Evolutionary conservation across 2,888 invertebrate genomes (phyloP).

Genomic region (Hirudinaria manillensis): DNA sequence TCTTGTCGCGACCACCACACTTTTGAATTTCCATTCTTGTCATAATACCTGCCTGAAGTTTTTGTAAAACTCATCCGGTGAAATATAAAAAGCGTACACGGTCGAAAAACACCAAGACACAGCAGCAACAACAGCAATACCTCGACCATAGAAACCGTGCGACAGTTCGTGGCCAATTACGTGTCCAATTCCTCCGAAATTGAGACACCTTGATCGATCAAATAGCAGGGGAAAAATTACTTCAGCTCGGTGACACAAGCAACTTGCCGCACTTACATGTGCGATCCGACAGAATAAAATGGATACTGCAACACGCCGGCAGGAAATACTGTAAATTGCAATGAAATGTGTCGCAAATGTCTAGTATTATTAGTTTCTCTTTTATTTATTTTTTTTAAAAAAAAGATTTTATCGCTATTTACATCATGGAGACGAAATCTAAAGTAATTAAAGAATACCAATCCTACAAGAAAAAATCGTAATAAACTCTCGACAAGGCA

Average conservation of each 20-base stretch:
- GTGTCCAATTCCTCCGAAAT: slow-evolving; percentile 73
- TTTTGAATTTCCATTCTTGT: slow-evolving; percentile 85
- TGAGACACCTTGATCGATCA: slow-evolving; percentile 63
- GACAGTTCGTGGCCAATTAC: slow-evolving; percentile 72
- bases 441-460: too few species aligned
- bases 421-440: too few species aligned
- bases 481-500: too few species aligned
- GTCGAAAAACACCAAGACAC: not conserved
- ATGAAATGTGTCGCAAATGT: too few species aligned
- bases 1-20: slow-evolving; percentile 97
- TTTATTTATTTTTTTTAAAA: too few species aligned
- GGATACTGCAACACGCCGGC: slow-evolving; percentile 53
- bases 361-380: too few species aligned
- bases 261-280: slow-evolving; percentile 61
- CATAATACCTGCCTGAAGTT: slow-evolving; percentile 75
- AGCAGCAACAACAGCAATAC: too few species aligned
- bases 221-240: too few species aligned
- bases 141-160: slow-evolving; percentile 83
- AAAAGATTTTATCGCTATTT: too few species aligned
- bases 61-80: too few species aligned
- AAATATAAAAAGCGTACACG: not conserved
- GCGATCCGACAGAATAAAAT: slow-evolving; percentile 69
- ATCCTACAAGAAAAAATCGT: too few species aligned
- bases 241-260: too few species aligned
- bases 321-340: slow-evolving; percentile 57